Evolutionary conservation across 2,888 invertebrate species (phyloP), one percentile per base, ranked within the genome.

Genomic region (Apoderus coryli): DNA sequence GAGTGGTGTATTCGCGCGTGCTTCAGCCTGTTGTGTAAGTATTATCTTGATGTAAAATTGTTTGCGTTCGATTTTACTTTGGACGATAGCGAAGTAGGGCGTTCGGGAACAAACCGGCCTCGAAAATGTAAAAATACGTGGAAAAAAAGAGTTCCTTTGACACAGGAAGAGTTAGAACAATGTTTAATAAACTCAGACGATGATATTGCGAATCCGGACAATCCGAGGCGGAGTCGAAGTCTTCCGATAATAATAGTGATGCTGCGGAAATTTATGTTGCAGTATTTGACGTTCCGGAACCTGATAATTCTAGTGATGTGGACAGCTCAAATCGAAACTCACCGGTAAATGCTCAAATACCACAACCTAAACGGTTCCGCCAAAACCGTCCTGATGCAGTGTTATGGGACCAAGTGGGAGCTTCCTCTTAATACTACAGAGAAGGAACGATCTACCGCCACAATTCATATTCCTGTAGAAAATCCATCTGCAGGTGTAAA

Each of bases 171-270:
- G 24, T 33, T 38, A 22, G 22, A 19, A 27, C 31, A 33, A 24
- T 35, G 29, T 33, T 35, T 33, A 24, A 24, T 33, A 16, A 25
- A 38, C 29, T 35, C 33, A 13, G 33, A 35, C 24, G 33, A 35
- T 31, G 25, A 37, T 35, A 27, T 35, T 25, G 27, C 29, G 19
- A 29, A 37, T 28, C 33, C 35, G 29, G 37, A 37, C 35, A 31
- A 32, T 32, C 23, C n/a, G n/a, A n/a, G n/a, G n/a, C n/a, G n/a
- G n/a, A n/a, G n/a, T n/a, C n/a, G n/a, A n/a, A n/a, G n/a, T n/a
- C n/a, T n/a, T n/a, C n/a, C n/a, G n/a, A n/a, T n/a, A n/a, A n/a
- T n/a, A n/a, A n/a, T n/a, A n/a, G n/a, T n/a, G n/a, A n/a, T n/a
- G n/a, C n/a, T n/a, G n/a, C n/a, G n/a, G n/a, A n/a, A n/a, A n/a